A percentile compares a stretch with the other conserved stretches of the same genome.
Conservation (phyloP, 1,140 invertebrate genomes). For the Mercenaria mercenaria region DNA sequence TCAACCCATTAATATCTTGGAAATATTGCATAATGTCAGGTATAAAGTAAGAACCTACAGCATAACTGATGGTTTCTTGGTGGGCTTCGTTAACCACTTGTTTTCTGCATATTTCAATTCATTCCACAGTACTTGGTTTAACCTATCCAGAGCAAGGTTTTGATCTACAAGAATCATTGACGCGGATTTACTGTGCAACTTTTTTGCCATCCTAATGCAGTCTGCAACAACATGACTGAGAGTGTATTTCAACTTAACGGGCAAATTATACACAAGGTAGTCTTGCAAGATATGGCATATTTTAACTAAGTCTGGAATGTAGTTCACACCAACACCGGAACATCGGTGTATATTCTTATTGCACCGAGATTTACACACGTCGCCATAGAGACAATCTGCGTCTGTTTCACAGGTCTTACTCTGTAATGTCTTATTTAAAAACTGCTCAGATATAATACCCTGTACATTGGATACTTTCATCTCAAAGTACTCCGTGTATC, state of each 20-base stretch:
- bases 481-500: conserved; percentile 73
- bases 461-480: conserved; percentile 69
- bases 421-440: conserved; percentile 59
- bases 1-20: too few species aligned
- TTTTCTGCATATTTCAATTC: conserved; percentile 69
- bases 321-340: conserved; percentile 66
- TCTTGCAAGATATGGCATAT: conserved; percentile 79
- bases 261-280: conserved; percentile 77
- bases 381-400: conserved; percentile 73
- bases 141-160: conserved; percentile 52
- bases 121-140: conserved; percentile 71
- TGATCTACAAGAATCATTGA: conserved; percentile 11
- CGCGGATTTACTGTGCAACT: neutral
- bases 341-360: conserved; percentile 67
- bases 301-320: conserved; percentile 64
- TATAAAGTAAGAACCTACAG: too few species aligned
- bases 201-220: conserved; percentile 53
- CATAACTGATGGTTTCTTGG: neutral
- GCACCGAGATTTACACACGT: conserved; percentile 74
- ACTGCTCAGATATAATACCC: conserved; percentile 69
- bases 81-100: conserved; percentile 62
- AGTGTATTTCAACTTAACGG: conserved; percentile 54
- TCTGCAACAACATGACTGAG: conserved; percentile 65
- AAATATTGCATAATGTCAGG: too few species aligned
- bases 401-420: conserved; percentile 70